Base-by-base conservation (phyloP, 92 coral and sea anemone genomes). In the Porites divaricata region DNA sequence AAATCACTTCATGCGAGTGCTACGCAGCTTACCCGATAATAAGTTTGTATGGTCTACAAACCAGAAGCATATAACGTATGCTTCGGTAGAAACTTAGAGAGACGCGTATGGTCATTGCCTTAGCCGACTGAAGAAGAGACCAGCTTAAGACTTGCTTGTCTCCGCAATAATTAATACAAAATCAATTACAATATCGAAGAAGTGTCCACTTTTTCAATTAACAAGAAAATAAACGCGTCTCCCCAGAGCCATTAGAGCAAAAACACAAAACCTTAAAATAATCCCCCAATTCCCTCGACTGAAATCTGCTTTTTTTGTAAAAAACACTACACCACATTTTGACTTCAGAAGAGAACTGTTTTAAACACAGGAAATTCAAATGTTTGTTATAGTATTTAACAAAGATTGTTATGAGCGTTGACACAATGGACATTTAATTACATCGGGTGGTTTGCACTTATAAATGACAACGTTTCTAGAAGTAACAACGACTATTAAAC, bases 401-500 rank as follows among this genome's bases (percentile, higher is more conserved):
- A 58, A 67, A 21, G 0, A 49, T 67, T 16, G 45, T 52, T 68
- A 51, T 68, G 59, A 17, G 12, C 71, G 59, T 20, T 9, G 49
- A 56, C 54, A 13, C 21, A 48, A 45, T 62, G 17, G 19, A 17
- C 2, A 45, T n/a, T 16, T 15, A 48, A 45, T 10, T n/a, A 19
- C 22, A 3, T 24, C 84, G 9, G 84, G 84, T 68, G 84, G 67
- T 49, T 16, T 10, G 6, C 54, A 8, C 22, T 51, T 78, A 65
- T 25, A 58, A 56, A 81, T 70, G 78, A 81, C 78, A 59, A 59
- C 57, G 70, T 28, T 71, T 81, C 23, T 58, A 35, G 49, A 72
- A 35, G 54, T 61, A 50, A 59, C 10, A 41, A 62, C 24, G 21
- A 71, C 15, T 12, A 6, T n/a, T 16, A 22, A 51, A 49, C 16